A percentile compares a stretch with the other conserved stretches of the same genome.
Evolutionary conservation across 2,888 invertebrate genomes (phyloP).

Genomic region (Teinopalpus imperialis): DNA sequence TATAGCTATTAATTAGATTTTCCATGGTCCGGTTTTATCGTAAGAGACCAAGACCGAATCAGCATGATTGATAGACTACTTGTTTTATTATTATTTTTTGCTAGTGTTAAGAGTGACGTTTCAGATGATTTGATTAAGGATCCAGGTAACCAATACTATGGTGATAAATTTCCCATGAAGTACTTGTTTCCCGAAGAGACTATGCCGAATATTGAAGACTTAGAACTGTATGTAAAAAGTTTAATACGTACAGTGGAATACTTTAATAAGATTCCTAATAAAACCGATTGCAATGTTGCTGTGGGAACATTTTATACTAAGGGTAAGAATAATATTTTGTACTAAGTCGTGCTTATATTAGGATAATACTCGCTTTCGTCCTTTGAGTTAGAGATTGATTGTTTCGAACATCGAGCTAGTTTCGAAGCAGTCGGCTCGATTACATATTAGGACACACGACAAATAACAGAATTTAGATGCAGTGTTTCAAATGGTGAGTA

Average conservation of each 20-base stretch:
- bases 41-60: neutral
- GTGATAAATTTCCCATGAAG: conserved; percentile 27
- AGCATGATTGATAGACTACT: conserved; percentile 1
- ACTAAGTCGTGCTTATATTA: no score
- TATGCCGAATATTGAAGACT: conserved; percentile 15
- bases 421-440: no score
- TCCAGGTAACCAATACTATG: conserved; percentile 17
- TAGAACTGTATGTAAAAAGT: conserved; percentile 23
- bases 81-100: neutral
- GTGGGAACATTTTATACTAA: conserved; percentile 29
- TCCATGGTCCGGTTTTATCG: neutral
- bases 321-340: conserved; percentile 18
- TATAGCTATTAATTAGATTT: neutral
- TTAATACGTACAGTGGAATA: conserved; percentile 24
- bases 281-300: conserved; percentile 27
- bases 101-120: neutral
- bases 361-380: no score
- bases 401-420: no score
- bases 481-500: no score
- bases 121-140: neutral
- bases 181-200: conserved; percentile 25
- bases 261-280: conserved; percentile 26
- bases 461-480: no score
- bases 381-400: no score
- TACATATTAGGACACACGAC: no score